phyloP scores from a whole-genome alignment of 2,888 invertebrate genomes.

The Epinotia brunnichana region DNA sequence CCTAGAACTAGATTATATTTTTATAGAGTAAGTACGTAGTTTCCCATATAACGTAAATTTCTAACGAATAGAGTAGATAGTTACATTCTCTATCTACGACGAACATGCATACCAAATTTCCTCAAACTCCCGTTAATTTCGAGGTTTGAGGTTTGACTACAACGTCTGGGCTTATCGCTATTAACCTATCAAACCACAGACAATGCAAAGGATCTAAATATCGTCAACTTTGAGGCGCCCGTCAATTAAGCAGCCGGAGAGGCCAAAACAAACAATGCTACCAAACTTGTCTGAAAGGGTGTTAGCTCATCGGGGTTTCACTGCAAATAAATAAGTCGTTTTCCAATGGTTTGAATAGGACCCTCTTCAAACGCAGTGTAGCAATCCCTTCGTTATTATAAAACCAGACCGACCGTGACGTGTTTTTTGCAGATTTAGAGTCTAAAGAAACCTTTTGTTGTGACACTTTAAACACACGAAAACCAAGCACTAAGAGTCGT shows the following conservation, averaged over 20 bases:
- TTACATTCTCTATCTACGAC: too few relatives aligned
- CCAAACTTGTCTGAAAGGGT: not conserved
- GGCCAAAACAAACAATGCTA: not conserved
- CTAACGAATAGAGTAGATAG: too few relatives aligned
- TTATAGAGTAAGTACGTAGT: too few relatives aligned
- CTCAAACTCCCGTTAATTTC: too few relatives aligned
- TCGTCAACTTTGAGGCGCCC: not conserved
- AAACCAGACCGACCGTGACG: slow-evolving; percentile 9
- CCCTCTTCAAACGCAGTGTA: slow-evolving; percentile 30
- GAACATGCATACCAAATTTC: too few relatives aligned
- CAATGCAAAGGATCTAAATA: not conserved
- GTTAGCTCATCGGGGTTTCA: too few relatives aligned
- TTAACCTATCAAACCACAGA: too few relatives aligned
- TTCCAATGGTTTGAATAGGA: slow-evolving; percentile 15
- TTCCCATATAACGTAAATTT: too few relatives aligned
- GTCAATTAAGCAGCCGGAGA: not conserved
- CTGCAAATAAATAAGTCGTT: slow-evolving; percentile 2
- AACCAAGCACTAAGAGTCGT: not conserved
- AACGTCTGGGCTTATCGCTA: too few relatives aligned
- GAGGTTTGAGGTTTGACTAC: too few relatives aligned
- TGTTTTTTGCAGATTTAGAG: not conserved
- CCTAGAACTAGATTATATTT: too few relatives aligned
- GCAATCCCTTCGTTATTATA: slow-evolving; percentile 27
- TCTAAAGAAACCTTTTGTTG: slow-evolving; percentile 1
- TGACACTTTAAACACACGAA: not conserved